Evolutionary conservation across 1,140 invertebrate genomes (phyloP).

Genomic region (Rhagoletis pomonella): DNA sequence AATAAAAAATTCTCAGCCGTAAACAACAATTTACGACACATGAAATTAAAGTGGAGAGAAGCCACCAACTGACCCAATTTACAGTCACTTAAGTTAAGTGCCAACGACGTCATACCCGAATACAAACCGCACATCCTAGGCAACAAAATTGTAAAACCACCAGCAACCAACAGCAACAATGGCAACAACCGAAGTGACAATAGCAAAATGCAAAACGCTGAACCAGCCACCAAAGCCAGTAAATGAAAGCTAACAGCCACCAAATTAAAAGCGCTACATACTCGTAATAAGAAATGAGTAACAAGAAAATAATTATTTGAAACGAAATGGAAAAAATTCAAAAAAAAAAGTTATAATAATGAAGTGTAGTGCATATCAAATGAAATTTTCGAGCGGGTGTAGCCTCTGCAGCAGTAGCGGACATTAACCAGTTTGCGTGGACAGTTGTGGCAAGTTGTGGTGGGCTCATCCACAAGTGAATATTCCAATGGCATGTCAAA

Average conservation of each 20-base stretch:
- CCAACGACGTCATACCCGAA: constrained; percentile 4
- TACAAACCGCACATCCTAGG: constrained; percentile 21
- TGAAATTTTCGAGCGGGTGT: constrained; percentile 63
- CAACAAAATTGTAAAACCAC: constrained; percentile 25
- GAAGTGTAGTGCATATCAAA: constrained; percentile 71
- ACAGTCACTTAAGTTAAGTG: constrained; percentile 71
- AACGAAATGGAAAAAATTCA: background rate
- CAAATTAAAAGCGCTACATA: background rate
- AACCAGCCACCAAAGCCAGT: background rate
- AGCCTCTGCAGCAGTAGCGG: background rate
- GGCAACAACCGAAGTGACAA: background rate
- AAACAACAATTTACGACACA: constrained; percentile 71
- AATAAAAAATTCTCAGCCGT: constrained; percentile 65
- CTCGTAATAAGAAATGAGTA: constrained; percentile 12
- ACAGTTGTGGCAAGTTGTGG: constrained; percentile 19
- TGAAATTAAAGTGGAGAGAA: constrained; percentile 62
- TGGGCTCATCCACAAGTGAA: constrained; percentile 56
- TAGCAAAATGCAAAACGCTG: background rate
- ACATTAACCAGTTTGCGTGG: constrained; percentile 4
- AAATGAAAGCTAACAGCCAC: background rate
- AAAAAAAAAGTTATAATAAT: background rate
- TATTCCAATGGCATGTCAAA: constrained; percentile 55
- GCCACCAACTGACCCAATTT: constrained; percentile 73
- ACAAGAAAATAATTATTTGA: background rate
- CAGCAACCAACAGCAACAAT: background rate